Conservation (phyloP, 1,140 invertebrate genomes). For the Globodera ellingtonae region DNA sequence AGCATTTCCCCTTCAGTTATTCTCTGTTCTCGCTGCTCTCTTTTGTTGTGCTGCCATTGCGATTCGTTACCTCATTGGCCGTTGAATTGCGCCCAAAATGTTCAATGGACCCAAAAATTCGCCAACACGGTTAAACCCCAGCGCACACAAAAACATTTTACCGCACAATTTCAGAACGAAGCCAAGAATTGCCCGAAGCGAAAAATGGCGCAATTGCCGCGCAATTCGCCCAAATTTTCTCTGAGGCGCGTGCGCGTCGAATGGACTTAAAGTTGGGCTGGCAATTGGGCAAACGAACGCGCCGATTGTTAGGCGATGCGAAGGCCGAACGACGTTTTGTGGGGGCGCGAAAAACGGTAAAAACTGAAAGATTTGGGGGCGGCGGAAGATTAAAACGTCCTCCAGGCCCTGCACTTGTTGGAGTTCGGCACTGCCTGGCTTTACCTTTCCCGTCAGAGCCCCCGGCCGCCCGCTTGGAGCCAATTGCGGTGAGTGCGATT, state of each 20-base stretch:
- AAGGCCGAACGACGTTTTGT: conserved; percentile 13
- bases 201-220: conserved; percentile 9
- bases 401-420: conserved; percentile 21
- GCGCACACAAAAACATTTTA: neutral
- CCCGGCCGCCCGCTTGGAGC: conserved; percentile 18
- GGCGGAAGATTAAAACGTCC: neutral
- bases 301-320: conserved; percentile 9
- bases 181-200: conserved; percentile 11
- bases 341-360: conserved; percentile 18
- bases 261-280: conserved; percentile 11
- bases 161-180: neutral
- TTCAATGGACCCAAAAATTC: neutral
- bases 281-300: conserved; percentile 19
- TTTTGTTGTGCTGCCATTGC: conserved; percentile 20
- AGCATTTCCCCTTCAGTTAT: neutral
- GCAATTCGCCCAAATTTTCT: conserved; percentile 18
- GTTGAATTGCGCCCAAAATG: conserved; percentile 22
- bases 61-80: conserved; percentile 18
- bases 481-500: neutral
- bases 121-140: conserved; percentile 4
- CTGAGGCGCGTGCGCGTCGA: conserved; percentile 12
- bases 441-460: conserved; percentile 19
- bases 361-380: neutral
- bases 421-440: conserved; percentile 22
- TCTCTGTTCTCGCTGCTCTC: neutral